phyloP scores from a whole-genome alignment of 1,140 invertebrate species.

The Drosophila mojavensis region DNA sequence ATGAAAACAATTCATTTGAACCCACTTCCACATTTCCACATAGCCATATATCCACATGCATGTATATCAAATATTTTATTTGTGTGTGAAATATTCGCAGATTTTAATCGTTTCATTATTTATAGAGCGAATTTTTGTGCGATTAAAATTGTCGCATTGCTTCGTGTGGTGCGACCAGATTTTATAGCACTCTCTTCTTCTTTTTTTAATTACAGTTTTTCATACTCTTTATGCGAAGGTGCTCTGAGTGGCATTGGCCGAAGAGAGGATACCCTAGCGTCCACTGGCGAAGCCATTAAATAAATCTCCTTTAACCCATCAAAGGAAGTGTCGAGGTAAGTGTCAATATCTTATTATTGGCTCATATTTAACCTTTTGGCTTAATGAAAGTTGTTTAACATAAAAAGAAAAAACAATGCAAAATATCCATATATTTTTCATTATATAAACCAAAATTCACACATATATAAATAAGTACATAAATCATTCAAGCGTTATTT shows the following conservation, averaged over 20 bases:
- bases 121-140: conserved; percentile 35
- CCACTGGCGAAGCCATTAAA: not conserved
- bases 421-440: too few relatives aligned
- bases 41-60: conserved; percentile 5
- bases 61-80: not conserved
- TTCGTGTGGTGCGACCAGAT: conserved; percentile 14
- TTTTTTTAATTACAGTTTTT: conserved; percentile 1
- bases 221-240: conserved; percentile 1
- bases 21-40: conserved; percentile 33
- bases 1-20: conserved; percentile 44
- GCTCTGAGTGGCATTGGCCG: not conserved
- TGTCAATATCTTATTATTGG: too few relatives aligned
- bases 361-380: too few relatives aligned
- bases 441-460: too few relatives aligned
- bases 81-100: conserved; percentile 32
- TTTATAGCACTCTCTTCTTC: conserved; percentile 8
- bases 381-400: too few relatives aligned
- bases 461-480: too few relatives aligned
- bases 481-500: too few relatives aligned
- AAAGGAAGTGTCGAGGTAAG: too few relatives aligned
- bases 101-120: conserved; percentile 51
- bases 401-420: too few relatives aligned
- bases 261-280: not conserved
- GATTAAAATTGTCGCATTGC: conserved; percentile 27
- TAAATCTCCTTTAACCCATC: too few relatives aligned